Conservation (phyloP, 64 coral and sea anemone species). For the Pocillopora damicornis region DNA sequence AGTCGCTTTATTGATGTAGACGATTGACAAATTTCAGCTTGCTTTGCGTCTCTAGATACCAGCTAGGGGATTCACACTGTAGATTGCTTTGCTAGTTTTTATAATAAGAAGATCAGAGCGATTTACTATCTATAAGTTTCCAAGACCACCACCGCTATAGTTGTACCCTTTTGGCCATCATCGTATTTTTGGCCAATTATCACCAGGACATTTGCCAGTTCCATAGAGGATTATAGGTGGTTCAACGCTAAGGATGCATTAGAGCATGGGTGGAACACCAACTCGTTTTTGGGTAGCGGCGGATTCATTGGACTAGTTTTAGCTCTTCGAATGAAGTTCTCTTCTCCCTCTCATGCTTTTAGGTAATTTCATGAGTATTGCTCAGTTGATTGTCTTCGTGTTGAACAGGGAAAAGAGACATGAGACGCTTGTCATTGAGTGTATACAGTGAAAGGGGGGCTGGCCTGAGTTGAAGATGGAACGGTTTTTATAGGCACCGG, state of each 20-base stretch:
- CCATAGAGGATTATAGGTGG: background rate
- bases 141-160: background rate
- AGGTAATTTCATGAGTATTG: background rate
- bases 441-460: no score
- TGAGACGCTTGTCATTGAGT: no score
- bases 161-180: slow-evolving; percentile 4
- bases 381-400: no score
- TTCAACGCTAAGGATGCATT: background rate
- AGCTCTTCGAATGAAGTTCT: no score
- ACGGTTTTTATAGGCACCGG: no score
- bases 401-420: no score
- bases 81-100: background rate
- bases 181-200: no score
- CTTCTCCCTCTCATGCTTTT: background rate
- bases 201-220: background rate
- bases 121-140: background rate
- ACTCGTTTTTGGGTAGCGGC: background rate
- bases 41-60: no score
- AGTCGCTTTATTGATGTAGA: background rate
- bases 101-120: background rate
- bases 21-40: no score
- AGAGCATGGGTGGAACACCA: slow-evolving; percentile 1
- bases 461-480: no score
- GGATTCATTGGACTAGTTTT: background rate
- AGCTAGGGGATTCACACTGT: no score